These are phyloP conservation scores for Alcis repandata DNA, from an alignment of 2,888 invertebrate species.

Conservation along the genomic window DNA sequence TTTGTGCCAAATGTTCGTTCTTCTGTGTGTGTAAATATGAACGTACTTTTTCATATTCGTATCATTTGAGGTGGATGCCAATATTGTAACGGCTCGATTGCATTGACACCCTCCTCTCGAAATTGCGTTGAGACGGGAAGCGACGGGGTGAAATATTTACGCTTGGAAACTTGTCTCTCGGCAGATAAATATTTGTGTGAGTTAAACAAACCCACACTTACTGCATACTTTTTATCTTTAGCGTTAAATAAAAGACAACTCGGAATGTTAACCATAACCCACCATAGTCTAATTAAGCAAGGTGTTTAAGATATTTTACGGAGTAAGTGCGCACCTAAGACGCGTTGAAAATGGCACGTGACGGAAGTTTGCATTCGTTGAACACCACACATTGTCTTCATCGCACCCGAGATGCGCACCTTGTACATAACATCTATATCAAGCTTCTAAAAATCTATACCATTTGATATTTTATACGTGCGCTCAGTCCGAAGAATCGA, in stretches of 20 bases:
- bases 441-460: neutral
- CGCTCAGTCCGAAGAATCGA: neutral
- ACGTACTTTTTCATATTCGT: conserved; percentile 64
- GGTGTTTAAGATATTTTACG: no score
- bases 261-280: no score
- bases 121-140: conserved; percentile 36
- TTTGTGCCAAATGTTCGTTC: conserved; percentile 83
- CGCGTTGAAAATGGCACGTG: no score
- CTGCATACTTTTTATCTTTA: no score
- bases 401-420: neutral
- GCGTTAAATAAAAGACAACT: no score
- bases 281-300: no score
- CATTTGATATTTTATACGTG: neutral
- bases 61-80: conserved; percentile 65
- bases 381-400: no score
- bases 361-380: no score
- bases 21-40: conserved; percentile 72
- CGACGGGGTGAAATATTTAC: conserved; percentile 20
- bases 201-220: no score
- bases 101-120: conserved; percentile 46
- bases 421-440: neutral
- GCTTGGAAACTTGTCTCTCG: no score
- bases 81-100: conserved; percentile 58
- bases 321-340: no score
- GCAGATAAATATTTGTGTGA: no score